Percentiles rank a stretch among this genome's conserved stretches.
Evolutionary conservation across 2,888 invertebrate species (phyloP).

Genomic region (Trimorus sp.): DNA sequence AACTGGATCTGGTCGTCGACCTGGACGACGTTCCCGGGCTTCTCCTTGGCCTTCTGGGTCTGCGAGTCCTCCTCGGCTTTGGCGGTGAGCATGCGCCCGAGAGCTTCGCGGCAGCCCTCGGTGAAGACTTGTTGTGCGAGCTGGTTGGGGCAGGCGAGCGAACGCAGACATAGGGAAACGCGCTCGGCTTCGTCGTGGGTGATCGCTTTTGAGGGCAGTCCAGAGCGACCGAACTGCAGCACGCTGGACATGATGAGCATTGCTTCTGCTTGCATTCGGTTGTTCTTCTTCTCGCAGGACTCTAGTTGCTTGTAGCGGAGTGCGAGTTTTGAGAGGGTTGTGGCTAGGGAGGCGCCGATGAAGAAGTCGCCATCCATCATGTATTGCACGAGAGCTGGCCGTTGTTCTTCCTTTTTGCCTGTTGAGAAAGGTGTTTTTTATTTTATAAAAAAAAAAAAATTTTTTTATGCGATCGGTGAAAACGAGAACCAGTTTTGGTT

Average conservation of each 20-base stretch:
- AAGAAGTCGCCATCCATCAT: conserved; percentile 90
- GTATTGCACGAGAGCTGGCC: conserved; percentile 92
- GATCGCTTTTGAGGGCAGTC: conserved; percentile 88
- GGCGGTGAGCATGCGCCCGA: conserved; percentile 91
- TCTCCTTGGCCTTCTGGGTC: conserved; percentile 86
- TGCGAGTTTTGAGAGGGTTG: conserved; percentile 95
- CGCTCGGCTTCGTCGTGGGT: conserved; percentile 98
- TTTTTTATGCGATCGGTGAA: too few species aligned
- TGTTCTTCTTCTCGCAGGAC: conserved; percentile 78
- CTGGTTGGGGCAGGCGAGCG: conserved; percentile 87
- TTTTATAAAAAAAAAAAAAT: too few species aligned
- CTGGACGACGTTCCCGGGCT: conserved; percentile 87
- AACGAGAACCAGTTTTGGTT: too few species aligned
- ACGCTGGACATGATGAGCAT: conserved; percentile 95
- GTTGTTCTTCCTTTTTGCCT: conserved; percentile 85
- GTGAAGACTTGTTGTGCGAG: conserved; percentile 88
- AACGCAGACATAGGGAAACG: conserved; percentile 90
- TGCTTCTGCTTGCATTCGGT: conserved; percentile 88
- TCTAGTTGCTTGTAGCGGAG: conserved; percentile 82
- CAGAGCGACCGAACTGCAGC: conserved; percentile 88
- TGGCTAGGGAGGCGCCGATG: conserved; percentile 94
- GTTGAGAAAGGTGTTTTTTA: too few species aligned
- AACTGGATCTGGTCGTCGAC: conserved; percentile 94
- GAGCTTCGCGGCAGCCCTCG: conserved; percentile 88
- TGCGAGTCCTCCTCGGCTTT: conserved; percentile 88